A percentile compares a stretch with the other conserved stretches of the same genome.
Conservation (phyloP, 2,888 invertebrate genomes). For the Agapetus fuscipes region DNA sequence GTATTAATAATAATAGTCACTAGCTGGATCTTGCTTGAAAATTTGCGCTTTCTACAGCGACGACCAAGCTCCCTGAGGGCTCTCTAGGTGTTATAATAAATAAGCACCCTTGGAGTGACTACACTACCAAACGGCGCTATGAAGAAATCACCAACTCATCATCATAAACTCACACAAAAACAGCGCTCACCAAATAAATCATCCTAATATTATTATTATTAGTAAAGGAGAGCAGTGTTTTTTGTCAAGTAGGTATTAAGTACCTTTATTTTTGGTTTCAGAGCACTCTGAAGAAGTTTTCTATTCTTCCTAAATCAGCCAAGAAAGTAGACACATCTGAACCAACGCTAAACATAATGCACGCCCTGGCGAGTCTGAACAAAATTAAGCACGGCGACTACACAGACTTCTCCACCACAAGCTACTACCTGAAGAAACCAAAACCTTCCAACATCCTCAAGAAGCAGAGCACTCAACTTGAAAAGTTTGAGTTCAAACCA, state of each 20-base stretch:
- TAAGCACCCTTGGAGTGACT: too few relatives aligned
- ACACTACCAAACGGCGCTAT: too few relatives aligned
- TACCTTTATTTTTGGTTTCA: conserved; percentile 9
- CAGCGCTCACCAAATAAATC: too few relatives aligned
- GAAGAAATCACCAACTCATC: too few relatives aligned
- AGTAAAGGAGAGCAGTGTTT: too few relatives aligned
- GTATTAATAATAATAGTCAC: too few relatives aligned
- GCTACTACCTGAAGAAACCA: conserved; percentile 32
- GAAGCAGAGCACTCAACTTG: conserved; percentile 22
- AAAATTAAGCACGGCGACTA: conserved; percentile 48
- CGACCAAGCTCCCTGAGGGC: too few relatives aligned
- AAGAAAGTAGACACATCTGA: conserved; percentile 43
- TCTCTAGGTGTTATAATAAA: too few relatives aligned
- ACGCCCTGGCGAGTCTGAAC: conserved; percentile 46
- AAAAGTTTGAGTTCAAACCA: conserved; percentile 31
- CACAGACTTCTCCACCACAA: conserved; percentile 39
- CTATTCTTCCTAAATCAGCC: conserved; percentile 2
- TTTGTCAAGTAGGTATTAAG: neutral
- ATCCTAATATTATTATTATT: too few relatives aligned
- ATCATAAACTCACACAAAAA: too few relatives aligned
- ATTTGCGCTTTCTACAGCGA: too few relatives aligned
- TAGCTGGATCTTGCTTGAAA: too few relatives aligned
- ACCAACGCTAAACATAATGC: conserved; percentile 51
- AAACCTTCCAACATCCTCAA: conserved; percentile 39
- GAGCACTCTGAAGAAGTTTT: conserved; percentile 8